These are phyloP conservation scores for Drosophila lowei DNA, from an alignment of 1,140 invertebrate species.

Conservation along the genomic window DNA sequence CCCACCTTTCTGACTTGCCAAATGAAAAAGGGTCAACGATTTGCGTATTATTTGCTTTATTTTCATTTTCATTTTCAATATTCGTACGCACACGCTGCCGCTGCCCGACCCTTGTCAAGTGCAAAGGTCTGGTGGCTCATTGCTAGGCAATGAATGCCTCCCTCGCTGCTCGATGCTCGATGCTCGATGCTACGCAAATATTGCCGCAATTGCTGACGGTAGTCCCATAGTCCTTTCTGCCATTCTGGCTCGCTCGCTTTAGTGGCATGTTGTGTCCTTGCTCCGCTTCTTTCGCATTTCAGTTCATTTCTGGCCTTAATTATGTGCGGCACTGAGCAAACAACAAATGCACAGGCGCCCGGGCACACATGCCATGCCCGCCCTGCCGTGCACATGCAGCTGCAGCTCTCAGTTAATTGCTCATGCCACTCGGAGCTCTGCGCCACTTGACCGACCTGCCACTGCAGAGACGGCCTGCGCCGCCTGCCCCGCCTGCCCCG, in stretches of 20 bases:
- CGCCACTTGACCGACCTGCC: slow-evolving; percentile 74
- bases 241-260: slow-evolving; percentile 6
- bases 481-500: slow-evolving; percentile 23
- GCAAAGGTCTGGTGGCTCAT: slow-evolving; percentile 40
- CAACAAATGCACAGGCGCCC: slow-evolving; percentile 59
- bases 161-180: slow-evolving; percentile 1
- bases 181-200: slow-evolving; percentile 37
- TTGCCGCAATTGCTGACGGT: slow-evolving; percentile 19
- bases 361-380: slow-evolving; percentile 41
- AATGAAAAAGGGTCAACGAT: slow-evolving; percentile 64
- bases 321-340: slow-evolving; percentile 73
- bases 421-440: slow-evolving; percentile 59
- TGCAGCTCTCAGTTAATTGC: slow-evolving; percentile 66
- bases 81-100: slow-evolving; percentile 14
- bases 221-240: not conserved
- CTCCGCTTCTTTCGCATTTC: slow-evolving; percentile 70
- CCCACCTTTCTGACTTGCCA: slow-evolving; percentile 56
- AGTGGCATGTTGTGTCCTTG: slow-evolving; percentile 63
- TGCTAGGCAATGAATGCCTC: slow-evolving; percentile 56
- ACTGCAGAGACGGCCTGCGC: slow-evolving; percentile 34
- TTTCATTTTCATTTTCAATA: slow-evolving; percentile 56
- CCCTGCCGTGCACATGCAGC: slow-evolving; percentile 21
- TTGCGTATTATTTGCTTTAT: slow-evolving; percentile 75
- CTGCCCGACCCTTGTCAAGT: slow-evolving; percentile 62
- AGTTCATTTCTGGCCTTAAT: slow-evolving; percentile 72